Percentiles rank a stretch among this genome's conserved stretches.
These are phyloP conservation scores for Notothenia coriiceps DNA, from an alignment of 2,113 vertebrate species.

Conservation along the genomic window DNA sequence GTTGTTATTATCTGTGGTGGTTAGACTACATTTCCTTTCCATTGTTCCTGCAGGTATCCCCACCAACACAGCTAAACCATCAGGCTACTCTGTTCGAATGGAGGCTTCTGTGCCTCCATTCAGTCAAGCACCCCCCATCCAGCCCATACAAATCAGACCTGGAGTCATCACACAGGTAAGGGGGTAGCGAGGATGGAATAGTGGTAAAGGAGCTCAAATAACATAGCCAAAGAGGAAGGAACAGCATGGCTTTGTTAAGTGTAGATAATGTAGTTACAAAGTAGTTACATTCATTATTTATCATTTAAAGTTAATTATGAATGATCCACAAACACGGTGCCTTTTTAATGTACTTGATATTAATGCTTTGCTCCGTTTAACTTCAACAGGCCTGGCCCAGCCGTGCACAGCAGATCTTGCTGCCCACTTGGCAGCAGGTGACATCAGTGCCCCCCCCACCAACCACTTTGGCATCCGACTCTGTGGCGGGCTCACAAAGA, in stretches of 20 bases:
- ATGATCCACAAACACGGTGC: no score
- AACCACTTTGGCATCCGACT: constrained; percentile 90
- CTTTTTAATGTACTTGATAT: constrained; percentile 12
- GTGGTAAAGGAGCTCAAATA: neutral
- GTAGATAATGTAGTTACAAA: neutral
- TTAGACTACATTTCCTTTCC: neutral
- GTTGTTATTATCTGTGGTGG: neutral
- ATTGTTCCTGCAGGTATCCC: constrained; percentile 88
- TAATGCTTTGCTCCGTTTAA: constrained; percentile 10
- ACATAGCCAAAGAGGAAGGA: no score
- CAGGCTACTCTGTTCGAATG: constrained; percentile 92
- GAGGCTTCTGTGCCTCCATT: constrained; percentile 93
- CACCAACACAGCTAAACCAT: constrained; percentile 89
- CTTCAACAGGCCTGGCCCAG: constrained; percentile 91
- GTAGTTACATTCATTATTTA: neutral
- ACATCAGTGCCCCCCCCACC: constrained; percentile 88
- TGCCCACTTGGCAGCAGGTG: constrained; percentile 96
- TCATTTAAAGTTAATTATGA: neutral
- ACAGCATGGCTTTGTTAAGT: neutral
- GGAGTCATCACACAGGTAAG: constrained; percentile 95
- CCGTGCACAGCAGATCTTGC: constrained; percentile 92
- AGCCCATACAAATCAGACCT: constrained; percentile 94
- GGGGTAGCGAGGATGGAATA: neutral
- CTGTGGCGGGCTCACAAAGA: constrained; percentile 93
- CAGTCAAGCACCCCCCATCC: constrained; percentile 92